These are phyloP conservation scores for Drosophila cracens DNA, from an alignment of 2,888 invertebrate genomes.

Conservation along the genomic window DNA sequence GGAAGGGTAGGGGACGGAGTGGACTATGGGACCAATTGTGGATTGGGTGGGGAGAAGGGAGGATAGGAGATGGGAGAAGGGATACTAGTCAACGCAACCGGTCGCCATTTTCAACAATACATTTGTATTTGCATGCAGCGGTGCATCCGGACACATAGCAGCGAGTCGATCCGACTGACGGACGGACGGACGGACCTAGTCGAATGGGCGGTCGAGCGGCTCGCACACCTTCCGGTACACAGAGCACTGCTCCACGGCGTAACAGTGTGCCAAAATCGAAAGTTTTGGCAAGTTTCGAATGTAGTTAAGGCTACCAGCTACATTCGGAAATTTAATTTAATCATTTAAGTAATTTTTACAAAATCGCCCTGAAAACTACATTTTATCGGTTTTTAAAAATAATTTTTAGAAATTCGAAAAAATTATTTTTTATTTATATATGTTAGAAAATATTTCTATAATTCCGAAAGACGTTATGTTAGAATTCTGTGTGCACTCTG, in stretches of 20 bases:
- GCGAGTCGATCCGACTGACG: conserved; percentile 43
- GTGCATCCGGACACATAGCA: conserved; percentile 72
- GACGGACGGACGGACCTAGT: conserved; percentile 40
- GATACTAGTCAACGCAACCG: conserved; percentile 68
- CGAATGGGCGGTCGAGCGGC: conserved; percentile 66
- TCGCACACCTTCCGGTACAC: conserved; percentile 78
- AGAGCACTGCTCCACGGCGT: conserved; percentile 40
- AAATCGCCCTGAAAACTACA: not conserved
- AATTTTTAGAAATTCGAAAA: no score
- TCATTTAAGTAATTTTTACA: not conserved
- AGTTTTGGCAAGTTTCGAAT: not conserved
- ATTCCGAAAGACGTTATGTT: not conserved
- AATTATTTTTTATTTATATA: not conserved
- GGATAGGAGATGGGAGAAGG: not conserved
- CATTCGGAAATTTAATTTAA: not conserved
- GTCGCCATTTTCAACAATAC: conserved; percentile 79
- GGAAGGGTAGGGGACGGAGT: not conserved
- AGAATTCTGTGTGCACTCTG: not conserved
- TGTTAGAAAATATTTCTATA: no score
- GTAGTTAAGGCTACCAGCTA: no score
- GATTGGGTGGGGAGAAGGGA: not conserved
- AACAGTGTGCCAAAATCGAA: conserved; percentile 30
- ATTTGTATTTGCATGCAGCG: conserved; percentile 79
- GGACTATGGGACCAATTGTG: conserved; percentile 12
- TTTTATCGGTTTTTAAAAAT: not conserved